A percentile compares a stretch with the other conserved stretches of the same genome.
Evolutionary conservation across 2,888 invertebrate genomes (phyloP).

Genomic region (Oegoconia quadripuncta): DNA sequence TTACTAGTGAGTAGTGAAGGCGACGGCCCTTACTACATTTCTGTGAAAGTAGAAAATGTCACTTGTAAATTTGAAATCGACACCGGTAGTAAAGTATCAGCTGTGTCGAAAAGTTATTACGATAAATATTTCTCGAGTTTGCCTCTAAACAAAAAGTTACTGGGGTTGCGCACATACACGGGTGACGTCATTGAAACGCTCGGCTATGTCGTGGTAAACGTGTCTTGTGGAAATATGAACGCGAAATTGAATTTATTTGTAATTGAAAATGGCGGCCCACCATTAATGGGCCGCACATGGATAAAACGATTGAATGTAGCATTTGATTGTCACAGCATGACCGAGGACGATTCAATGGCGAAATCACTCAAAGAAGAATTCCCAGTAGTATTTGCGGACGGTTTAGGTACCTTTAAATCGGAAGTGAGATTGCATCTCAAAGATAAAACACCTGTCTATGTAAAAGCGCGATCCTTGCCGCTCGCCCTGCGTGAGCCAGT

Average conservation of each 20-base stretch:
- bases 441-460: constrained; percentile 6
- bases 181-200: constrained; percentile 15
- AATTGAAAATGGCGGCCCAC: constrained; percentile 21
- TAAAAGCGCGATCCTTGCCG: constrained; percentile 21
- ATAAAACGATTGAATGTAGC: constrained; percentile 19
- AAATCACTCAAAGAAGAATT: constrained; percentile 10
- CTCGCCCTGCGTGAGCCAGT: constrained; percentile 23
- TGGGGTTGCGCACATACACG: too few relatives aligned
- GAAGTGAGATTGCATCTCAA: constrained; percentile 2
- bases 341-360: constrained; percentile 4
- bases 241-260: constrained; percentile 16
- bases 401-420: constrained; percentile 14
- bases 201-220: constrained; percentile 16
- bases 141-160: too few relatives aligned
- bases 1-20: constrained; percentile 14
- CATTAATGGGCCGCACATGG: constrained; percentile 21
- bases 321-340: constrained; percentile 7
- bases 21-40: constrained; percentile 14
- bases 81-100: constrained; percentile 19
- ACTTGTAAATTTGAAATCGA: constrained; percentile 18
- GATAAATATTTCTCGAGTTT: constrained; percentile 15
- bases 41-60: constrained; percentile 13
- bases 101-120: constrained; percentile 20
- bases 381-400: constrained; percentile 16
- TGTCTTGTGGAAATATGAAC: background rate